Evolutionary conservation across 2,888 invertebrate species (phyloP).

Genomic region (Cecidostiba fungosa): DNA sequence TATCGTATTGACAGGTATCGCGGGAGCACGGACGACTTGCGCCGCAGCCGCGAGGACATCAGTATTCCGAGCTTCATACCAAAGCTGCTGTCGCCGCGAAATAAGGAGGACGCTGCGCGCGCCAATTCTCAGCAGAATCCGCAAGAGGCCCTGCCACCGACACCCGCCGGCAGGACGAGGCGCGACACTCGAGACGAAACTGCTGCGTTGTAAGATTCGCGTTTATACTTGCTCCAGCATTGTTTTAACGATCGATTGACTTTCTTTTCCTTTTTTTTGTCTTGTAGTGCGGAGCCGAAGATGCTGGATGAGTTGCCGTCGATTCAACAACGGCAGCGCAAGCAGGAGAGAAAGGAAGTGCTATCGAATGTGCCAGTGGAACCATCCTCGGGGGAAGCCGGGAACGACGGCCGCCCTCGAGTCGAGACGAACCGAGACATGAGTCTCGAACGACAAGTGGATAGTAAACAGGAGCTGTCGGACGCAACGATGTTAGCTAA

Average conservation of each 20-base stretch:
- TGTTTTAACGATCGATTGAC: constrained; percentile 1
- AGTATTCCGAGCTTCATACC: constrained; percentile 78
- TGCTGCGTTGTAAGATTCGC: constrained; percentile 23
- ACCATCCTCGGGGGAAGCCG: background rate
- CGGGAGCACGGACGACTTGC: constrained; percentile 77
- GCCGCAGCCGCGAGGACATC: constrained; percentile 77
- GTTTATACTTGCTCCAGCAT: background rate
- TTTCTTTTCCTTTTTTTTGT: constrained; percentile 2
- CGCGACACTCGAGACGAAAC: constrained; percentile 70
- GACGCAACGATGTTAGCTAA: constrained; percentile 17
- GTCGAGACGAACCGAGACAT: constrained; percentile 5
- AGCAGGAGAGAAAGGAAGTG: background rate
- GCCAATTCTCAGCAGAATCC: constrained; percentile 23
- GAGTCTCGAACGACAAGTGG: background rate
- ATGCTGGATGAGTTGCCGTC: background rate
- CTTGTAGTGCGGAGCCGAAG: background rate
- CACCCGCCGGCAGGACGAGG: background rate
- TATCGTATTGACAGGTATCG: constrained; percentile 71
- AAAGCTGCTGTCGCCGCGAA: constrained; percentile 74
- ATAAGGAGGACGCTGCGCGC: constrained; percentile 70
- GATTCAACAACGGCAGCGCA: background rate
- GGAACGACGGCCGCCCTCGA: background rate
- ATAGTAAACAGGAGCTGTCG: constrained; percentile 12
- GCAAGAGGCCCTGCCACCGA: constrained; percentile 66
- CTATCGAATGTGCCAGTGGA: background rate